phyloP scores from a whole-genome alignment of 2,797 vertebrate species.

The Tapera naevia region DNA sequence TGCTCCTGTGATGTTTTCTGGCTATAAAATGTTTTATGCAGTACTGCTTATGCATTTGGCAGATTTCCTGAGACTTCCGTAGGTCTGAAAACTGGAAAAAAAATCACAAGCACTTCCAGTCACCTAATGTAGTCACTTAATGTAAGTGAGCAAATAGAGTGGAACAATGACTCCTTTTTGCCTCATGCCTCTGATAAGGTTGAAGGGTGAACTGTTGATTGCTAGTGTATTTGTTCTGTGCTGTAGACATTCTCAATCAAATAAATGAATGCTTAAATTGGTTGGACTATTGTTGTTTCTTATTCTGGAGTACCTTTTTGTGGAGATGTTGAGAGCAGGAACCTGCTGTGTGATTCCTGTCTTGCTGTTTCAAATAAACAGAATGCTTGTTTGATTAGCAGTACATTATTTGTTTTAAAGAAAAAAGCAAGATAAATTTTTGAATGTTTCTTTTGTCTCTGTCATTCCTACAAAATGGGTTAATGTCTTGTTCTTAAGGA shows the following conservation, averaged over 20 bases:
- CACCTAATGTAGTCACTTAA: not conserved
- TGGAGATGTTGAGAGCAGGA: not conserved
- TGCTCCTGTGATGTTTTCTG: not conserved
- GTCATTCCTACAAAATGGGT: not conserved
- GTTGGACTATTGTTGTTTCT: not conserved
- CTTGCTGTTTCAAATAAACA: not conserved
- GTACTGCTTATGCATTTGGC: not conserved
- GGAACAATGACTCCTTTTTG: constrained; percentile 14
- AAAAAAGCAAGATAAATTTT: not conserved
- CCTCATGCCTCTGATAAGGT: not conserved
- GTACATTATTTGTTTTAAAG: not conserved
- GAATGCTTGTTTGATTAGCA: not conserved
- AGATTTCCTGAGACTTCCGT: not conserved
- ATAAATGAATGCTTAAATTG: not conserved
- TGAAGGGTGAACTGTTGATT: not conserved
- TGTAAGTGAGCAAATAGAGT: not conserved
- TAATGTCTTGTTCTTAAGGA: not conserved
- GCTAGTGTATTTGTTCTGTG: constrained; percentile 1
- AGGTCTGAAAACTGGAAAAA: not conserved
- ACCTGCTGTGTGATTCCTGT: not conserved
- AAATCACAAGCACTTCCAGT: not conserved
- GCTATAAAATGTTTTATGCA: not conserved
- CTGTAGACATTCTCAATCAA: not conserved
- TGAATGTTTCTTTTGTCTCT: not conserved
- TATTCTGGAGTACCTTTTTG: not conserved